Base-by-base conservation (phyloP, 2,113 vertebrate species). In the Mustelus asterias region DNA sequence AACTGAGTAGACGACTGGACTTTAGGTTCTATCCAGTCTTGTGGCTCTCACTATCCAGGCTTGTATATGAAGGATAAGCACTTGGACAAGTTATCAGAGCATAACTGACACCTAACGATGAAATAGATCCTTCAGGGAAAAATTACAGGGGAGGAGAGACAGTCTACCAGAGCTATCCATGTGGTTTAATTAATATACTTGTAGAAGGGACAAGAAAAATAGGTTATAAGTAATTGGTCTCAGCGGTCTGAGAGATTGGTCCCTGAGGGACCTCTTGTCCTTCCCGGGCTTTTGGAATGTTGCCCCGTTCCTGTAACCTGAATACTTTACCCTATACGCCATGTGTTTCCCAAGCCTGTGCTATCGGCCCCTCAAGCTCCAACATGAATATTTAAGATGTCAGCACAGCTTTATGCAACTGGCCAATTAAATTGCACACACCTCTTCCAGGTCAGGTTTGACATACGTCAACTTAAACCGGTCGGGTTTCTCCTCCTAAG, bases 321-420 rank as follows among this genome's bases (percentile, higher is more conserved):
- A n/a, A 60, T 92, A 63, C 89, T n/a, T 63, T 22, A 58, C 86
- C 86, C 86, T 5, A 13, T 16, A 67, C 70, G 29, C 70, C 8
- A 72, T 90, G 88, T 33, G 88, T 33, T 29, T 22, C 54, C 58
- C 54, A 48, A 33, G 41, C 41, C 83, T 24, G 37, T 86, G 83
- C 83, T 24, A 41, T 6, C 22, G 26, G 88, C 88, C n/a, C 29
- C 29, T 92, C 54, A 18, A 13, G 89, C 29, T 0, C 29, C 58
- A 63, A 63, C 89, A 63, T 63, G 89, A 63, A 63, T 63, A 63
- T 63, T 92, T 92, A 92, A 92, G 58, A 63, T 92, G 89, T 33
- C 89, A 92, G n/a, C 14, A 63, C 29, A 63, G 4, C 5, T 92
- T 92, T 20, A 37, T 5, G 13, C 33, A 92, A 88, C 85, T 88